Conservation (phyloP, 2,888 invertebrate genomes). For the Thysanoteuthis rhombus region DNA sequence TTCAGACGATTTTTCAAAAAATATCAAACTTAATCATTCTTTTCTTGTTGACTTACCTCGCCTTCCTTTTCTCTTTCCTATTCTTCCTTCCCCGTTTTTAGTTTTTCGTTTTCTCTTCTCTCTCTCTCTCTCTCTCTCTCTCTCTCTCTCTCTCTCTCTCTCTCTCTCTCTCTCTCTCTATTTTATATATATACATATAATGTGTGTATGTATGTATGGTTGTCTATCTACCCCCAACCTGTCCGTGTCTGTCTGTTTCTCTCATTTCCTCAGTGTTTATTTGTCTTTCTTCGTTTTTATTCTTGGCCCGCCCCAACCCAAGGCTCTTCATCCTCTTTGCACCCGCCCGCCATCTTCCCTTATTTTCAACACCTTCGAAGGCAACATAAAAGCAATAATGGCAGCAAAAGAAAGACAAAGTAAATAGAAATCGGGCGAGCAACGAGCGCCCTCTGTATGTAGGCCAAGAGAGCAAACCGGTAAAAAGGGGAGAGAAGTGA, state of each 20-base stretch:
- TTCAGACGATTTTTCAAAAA: too few relatives aligned
- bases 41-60: too few relatives aligned
- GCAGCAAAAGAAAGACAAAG: not conserved
- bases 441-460: not conserved
- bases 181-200: too few relatives aligned
- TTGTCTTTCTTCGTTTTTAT: not conserved
- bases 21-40: too few relatives aligned
- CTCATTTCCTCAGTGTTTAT: not conserved
- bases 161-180: too few relatives aligned
- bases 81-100: too few relatives aligned
- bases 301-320: not conserved
- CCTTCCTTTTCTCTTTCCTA: too few relatives aligned
- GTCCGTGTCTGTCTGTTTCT: not conserved
- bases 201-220: not conserved
- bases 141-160: too few relatives aligned
- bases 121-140: too few relatives aligned
- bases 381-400: not conserved
- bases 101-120: too few relatives aligned
- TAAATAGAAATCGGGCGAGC: not conserved
- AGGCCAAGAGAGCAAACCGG: not conserved
- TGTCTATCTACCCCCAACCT: not conserved
- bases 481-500: not conserved
- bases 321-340: not conserved
- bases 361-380: not conserved
- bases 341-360: not conserved